Percentiles rank a stretch among this genome's conserved stretches.
Evolutionary conservation across 2,888 invertebrate genomes (phyloP).

Genomic region (Philereme transversata): DNA sequence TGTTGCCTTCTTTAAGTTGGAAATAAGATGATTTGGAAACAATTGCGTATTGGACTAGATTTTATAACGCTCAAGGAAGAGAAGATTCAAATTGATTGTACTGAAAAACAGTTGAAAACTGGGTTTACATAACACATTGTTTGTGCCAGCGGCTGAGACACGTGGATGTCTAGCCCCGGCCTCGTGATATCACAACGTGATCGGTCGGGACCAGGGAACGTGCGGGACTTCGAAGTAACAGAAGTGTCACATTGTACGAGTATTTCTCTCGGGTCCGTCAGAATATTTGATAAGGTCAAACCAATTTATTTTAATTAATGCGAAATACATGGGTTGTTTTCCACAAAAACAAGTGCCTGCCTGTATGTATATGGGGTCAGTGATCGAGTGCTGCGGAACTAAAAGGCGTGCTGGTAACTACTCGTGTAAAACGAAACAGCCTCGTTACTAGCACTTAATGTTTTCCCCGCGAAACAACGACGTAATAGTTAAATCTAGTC

Average conservation of each 20-base stretch:
- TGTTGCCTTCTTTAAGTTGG: neutral
- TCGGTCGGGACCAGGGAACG: constrained; percentile 35
- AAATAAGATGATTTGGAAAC: neutral
- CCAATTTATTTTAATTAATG: constrained; percentile 9
- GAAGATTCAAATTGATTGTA: constrained; percentile 19
- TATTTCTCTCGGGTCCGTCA: constrained; percentile 4
- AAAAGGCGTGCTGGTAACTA: constrained; percentile 26
- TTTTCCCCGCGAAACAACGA: constrained; percentile 36
- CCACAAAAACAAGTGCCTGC: constrained; percentile 23
- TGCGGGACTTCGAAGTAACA: constrained; percentile 6
- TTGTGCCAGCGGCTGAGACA: constrained; percentile 53
- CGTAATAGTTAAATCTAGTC: constrained; percentile 44
- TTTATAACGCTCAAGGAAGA: constrained; percentile 1
- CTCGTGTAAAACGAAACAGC: constrained; percentile 34
- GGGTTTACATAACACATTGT: constrained; percentile 52
- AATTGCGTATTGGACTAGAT: neutral
- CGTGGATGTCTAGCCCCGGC: constrained; percentile 49
- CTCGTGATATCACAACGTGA: constrained; percentile 69
- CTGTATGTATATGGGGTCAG: constrained; percentile 36
- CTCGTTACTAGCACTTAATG: constrained; percentile 25
- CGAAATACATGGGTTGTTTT: constrained; percentile 25
- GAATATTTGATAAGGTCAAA: constrained; percentile 11
- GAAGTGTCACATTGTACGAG: constrained; percentile 20
- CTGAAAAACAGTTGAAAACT: constrained; percentile 41
- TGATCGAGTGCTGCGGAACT: constrained; percentile 34